phyloP scores from a whole-genome alignment of 2,113 vertebrate species.

The Epinephelus fuscoguttatus region DNA sequence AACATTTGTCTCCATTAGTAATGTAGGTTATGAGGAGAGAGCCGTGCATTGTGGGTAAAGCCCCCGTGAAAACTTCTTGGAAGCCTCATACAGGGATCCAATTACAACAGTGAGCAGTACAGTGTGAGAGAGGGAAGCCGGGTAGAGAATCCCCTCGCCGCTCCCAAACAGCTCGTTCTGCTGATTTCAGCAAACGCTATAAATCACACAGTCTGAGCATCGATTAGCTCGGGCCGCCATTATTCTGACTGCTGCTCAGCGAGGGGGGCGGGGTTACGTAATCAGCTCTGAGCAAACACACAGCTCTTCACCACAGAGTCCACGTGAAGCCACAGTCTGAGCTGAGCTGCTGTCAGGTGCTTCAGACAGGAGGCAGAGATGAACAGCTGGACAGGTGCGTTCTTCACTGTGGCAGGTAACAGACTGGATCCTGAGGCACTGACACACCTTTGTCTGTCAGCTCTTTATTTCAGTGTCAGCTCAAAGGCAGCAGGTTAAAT shows the following conservation, averaged over 20 bases:
- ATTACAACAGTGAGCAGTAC: constrained; percentile 63
- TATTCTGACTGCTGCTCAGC: constrained; percentile 20
- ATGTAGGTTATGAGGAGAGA: constrained; percentile 80
- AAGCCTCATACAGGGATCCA: constrained; percentile 73
- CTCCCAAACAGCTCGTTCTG: constrained; percentile 28
- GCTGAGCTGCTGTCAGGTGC: not conserved
- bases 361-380: too few relatives aligned
- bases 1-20: constrained; percentile 87
- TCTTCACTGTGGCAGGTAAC: not conserved
- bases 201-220: constrained; percentile 68
- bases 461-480: too few relatives aligned
- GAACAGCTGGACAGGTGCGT: too few relatives aligned
- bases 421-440: too few relatives aligned
- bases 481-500: too few relatives aligned
- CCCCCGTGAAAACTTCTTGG: constrained; percentile 73
- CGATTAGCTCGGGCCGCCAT: constrained; percentile 51
- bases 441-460: too few relatives aligned
- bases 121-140: constrained; percentile 26
- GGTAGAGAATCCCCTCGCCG: constrained; percentile 51
- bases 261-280: constrained; percentile 28
- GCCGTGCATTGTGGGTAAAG: constrained; percentile 71
- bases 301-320: not conserved
- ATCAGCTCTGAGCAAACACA: constrained; percentile 30
- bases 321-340: not conserved
- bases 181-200: constrained; percentile 74